phyloP scores from a whole-genome alignment of 2,888 invertebrate genomes.

The Alcis repandata region DNA sequence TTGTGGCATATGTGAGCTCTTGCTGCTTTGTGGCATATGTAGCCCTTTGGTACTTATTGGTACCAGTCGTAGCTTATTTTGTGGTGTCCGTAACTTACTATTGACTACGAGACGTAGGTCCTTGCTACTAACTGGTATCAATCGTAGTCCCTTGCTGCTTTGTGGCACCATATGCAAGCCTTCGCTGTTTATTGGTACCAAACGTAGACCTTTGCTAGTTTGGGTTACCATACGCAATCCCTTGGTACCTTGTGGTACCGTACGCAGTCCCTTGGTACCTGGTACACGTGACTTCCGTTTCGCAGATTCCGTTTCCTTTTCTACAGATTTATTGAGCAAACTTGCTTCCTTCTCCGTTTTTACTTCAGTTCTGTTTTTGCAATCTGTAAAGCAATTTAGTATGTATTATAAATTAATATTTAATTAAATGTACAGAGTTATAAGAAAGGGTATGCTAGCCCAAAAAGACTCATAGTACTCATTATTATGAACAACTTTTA shows the following conservation, averaged over 20 bases:
- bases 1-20: not conserved
- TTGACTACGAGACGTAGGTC: not conserved
- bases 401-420: not conserved
- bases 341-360: not conserved
- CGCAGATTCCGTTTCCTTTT: not conserved
- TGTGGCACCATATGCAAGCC: not conserved
- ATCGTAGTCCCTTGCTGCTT: not conserved
- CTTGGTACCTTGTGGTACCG: no score
- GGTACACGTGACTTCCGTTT: not conserved
- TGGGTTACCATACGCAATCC: no score
- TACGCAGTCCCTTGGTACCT: no score
- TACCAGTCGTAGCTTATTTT: not conserved
- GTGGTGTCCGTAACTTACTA: no score
- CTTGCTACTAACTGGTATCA: not conserved
- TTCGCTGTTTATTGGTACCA: not conserved
- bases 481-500: no score
- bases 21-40: not conserved
- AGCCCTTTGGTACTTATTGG: not conserved
- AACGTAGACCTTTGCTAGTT: no score
- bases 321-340: not conserved
- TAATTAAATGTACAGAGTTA: not conserved
- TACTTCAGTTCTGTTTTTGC: not conserved
- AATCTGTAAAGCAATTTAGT: not conserved
- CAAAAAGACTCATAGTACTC: no score
- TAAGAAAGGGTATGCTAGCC: not conserved